A percentile compares a stretch with the other conserved stretches of the same genome.
These are phyloP conservation scores for Eueremaeus valkanovi DNA, from an alignment of 2,888 invertebrate genomes.

Conservation along the genomic window DNA sequence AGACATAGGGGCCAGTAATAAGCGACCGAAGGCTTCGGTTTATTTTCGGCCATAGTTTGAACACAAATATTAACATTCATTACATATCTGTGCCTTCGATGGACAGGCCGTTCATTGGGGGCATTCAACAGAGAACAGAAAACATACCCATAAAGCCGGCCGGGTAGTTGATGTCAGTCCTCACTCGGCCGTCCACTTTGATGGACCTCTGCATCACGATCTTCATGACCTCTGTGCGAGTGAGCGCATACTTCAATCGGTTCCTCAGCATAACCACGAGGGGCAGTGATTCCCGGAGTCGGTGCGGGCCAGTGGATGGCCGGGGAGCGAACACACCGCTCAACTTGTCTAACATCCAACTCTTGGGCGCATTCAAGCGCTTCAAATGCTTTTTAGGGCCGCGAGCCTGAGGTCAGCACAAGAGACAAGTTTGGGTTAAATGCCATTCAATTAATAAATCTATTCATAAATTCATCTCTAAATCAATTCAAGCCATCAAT, in stretches of 20 bases:
- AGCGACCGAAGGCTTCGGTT: constrained; percentile 41
- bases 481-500: background rate
- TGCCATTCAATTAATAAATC: background rate
- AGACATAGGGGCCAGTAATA: constrained; percentile 9
- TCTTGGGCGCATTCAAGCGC: constrained; percentile 96
- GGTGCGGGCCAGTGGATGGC: constrained; percentile 96
- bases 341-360: constrained; percentile 99
- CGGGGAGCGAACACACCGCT: constrained; percentile 97
- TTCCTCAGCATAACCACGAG: constrained; percentile 94
- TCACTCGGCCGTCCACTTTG: constrained; percentile 95
- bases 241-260: constrained; percentile 95
- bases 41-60: constrained; percentile 42
- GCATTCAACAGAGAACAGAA: no score
- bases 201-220: constrained; percentile 97
- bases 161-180: constrained; percentile 95
- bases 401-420: constrained; percentile 64
- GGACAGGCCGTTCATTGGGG: background rate
- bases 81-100: constrained; percentile 41
- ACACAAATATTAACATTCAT: constrained; percentile 10
- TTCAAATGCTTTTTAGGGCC: constrained; percentile 99
- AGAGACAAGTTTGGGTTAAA: background rate
- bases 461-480: background rate
- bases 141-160: constrained; percentile 97
- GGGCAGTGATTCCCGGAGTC: constrained; percentile 92
- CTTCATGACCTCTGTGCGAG: constrained; percentile 92